Percentiles rank a stretch among this genome's conserved stretches.
Conservation (phyloP, 1,140 invertebrate genomes). For the Hestina assimilis region DNA sequence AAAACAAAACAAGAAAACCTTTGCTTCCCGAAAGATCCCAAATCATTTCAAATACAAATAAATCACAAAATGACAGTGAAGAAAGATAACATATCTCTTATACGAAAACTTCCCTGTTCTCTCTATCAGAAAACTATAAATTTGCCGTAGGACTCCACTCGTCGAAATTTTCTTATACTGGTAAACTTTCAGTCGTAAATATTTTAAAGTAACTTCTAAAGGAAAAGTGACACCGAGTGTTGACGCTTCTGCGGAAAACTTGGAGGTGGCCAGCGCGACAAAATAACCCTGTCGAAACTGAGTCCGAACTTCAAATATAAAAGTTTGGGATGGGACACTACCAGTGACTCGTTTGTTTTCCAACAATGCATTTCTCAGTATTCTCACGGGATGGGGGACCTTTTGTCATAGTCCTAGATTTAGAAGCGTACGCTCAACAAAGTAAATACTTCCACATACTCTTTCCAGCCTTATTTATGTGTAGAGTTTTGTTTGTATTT, state of each 20-base stretch:
- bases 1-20: conserved; percentile 22
- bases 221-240: conserved; percentile 65
- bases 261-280: conserved; percentile 55
- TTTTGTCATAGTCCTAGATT: conserved; percentile 43
- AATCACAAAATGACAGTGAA: conserved; percentile 51
- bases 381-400: conserved; percentile 37
- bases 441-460: conserved; percentile 25
- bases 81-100: conserved; percentile 57
- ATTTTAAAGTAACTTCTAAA: conserved; percentile 69
- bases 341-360: conserved; percentile 48
- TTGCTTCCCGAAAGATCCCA: conserved; percentile 11
- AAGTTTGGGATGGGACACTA: conserved; percentile 51
- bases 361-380: conserved; percentile 45
- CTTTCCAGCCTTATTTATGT: conserved; percentile 21
- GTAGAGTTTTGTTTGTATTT: background rate
- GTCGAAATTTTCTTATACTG: conserved; percentile 55
- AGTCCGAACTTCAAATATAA: conserved; percentile 59
- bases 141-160: conserved; percentile 48
- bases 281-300: conserved; percentile 60
- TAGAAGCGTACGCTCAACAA: conserved; percentile 27
- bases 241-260: conserved; percentile 57
- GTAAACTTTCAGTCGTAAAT: conserved; percentile 64
- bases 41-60: conserved; percentile 52
- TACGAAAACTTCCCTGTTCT: conserved; percentile 46
- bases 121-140: conserved; percentile 59